Percentiles rank a stretch among this genome's conserved stretches.
Conservation (phyloP, 2,113 vertebrate genomes). For the Lepus timidus region DNA sequence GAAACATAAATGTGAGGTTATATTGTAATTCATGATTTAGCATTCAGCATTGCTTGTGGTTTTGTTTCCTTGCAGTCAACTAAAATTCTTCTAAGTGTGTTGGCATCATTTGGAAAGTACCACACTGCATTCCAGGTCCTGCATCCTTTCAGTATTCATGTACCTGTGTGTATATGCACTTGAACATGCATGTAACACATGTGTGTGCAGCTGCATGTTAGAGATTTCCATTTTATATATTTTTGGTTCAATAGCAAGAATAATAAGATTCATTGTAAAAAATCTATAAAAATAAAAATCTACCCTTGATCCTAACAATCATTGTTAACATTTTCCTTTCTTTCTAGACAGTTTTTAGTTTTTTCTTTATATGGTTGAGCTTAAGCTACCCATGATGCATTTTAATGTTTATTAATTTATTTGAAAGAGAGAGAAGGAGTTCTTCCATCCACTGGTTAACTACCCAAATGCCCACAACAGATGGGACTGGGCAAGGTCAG, state of each 20-base stretch:
- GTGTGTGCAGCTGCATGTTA: not conserved
- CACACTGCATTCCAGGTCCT: fast-evolving
- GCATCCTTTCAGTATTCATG: not conserved
- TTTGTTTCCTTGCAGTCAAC: not conserved
- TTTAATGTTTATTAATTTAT: not conserved
- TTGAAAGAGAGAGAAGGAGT: no score
- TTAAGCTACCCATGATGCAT: not conserved
- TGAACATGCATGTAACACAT: fast-evolving
- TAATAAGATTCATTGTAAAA: not conserved
- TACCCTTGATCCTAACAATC: not conserved
- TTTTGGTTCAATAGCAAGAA: not conserved
- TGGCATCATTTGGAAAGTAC: not conserved
- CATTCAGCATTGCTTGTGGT: not conserved
- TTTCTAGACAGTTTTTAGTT: not conserved
- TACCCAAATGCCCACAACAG: no score
- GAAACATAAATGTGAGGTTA: not conserved
- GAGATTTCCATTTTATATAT: not conserved
- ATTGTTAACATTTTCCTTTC: not conserved
- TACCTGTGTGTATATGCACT: not conserved
- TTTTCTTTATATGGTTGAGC: not conserved
- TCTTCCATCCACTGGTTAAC: no score
- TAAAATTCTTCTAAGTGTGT: not conserved
- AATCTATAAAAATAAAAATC: not conserved
- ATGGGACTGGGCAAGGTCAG: no score
- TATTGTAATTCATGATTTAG: not conserved